Base-by-base conservation (phyloP, 2,888 invertebrate genomes). In the Cantharis nigra region DNA sequence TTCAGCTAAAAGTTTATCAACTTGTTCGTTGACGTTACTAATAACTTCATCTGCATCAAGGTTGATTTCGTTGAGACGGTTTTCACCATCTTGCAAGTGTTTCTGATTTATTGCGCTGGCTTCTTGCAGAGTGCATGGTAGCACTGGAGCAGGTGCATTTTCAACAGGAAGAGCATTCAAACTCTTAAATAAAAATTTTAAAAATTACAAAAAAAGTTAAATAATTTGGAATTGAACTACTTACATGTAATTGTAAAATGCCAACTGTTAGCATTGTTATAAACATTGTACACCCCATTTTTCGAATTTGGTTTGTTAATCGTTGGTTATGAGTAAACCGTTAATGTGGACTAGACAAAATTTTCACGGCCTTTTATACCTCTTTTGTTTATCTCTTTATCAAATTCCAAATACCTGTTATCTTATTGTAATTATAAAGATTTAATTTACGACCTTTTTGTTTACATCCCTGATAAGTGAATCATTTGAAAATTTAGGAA, bases 161-260 rank as follows among this genome's bases (percentile, higher is more conserved):
- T 23, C 65, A 3, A 26, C 20, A 0, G 75, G 70, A 16, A 75
- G 28, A 9, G 70, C 64, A 49, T 65, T 75, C 20, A 28, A 64
- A 20, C 14, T 65, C 70, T 70, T 71, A 33, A 23, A 30, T 18
- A n/a, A n/a, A 18, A 30, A 23, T 23, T 63, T n/a, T 4, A 18
- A 3, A 18, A 26, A 70, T 13, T 23, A n/a, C n/a, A 30, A 16
- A 2, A 70, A 49, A 7, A 49, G 4, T 49, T n/a, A 7, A n/a
- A 2, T n/a, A n/a, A 49, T 49, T 49, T 49, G 0, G n/a, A 7
- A 49, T n/a, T n/a, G 7, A 65, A 20, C 13, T n/a, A 75, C 9
- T 49, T 30, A 14, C 20, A 75, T 70, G 70, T 65, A 75, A 70
- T 23, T 75, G 70, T 71, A 75, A 71, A 62, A 49, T 49, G 13